Conservation (phyloP, 2,888 invertebrate species). For the Drosophila siamana region DNA sequence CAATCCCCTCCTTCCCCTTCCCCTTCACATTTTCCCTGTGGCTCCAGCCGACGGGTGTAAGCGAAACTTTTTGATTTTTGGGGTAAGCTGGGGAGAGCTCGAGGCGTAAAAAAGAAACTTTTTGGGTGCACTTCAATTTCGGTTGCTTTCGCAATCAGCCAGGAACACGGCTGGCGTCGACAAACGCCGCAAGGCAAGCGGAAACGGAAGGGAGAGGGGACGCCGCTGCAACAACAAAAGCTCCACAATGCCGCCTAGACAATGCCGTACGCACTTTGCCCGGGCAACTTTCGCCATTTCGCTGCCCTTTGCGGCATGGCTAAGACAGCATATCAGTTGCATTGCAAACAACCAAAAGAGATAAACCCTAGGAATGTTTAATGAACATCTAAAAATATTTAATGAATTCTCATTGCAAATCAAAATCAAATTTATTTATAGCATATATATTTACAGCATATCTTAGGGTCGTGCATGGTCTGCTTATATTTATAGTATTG, state of each 20-base stretch:
- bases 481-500: background rate
- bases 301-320: slow-evolving; percentile 21
- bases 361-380: too few species aligned
- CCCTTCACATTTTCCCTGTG: too few species aligned
- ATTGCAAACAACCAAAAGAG: background rate
- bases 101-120: slow-evolving; percentile 49
- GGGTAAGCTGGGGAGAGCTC: slow-evolving; percentile 14
- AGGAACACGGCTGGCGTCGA: slow-evolving; percentile 34
- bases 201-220: slow-evolving; percentile 47
- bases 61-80: slow-evolving; percentile 78
- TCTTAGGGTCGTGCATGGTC: slow-evolving; percentile 6
- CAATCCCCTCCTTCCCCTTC: too few species aligned
- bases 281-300: slow-evolving; percentile 58
- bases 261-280: slow-evolving; percentile 71
- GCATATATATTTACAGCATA: slow-evolving; percentile 4
- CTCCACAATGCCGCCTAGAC: slow-evolving; percentile 57
- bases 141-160: slow-evolving; percentile 75
- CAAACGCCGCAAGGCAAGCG: slow-evolving; percentile 78
- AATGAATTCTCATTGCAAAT: background rate
- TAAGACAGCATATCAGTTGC: background rate
- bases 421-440: background rate
- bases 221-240: slow-evolving; percentile 14
- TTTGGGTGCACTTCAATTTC: slow-evolving; percentile 75
- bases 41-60: slow-evolving; percentile 32
- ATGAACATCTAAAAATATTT: background rate